phyloP scores from a whole-genome alignment of 92 coral and sea anemone genomes.

The Desmophyllum pertusum region DNA sequence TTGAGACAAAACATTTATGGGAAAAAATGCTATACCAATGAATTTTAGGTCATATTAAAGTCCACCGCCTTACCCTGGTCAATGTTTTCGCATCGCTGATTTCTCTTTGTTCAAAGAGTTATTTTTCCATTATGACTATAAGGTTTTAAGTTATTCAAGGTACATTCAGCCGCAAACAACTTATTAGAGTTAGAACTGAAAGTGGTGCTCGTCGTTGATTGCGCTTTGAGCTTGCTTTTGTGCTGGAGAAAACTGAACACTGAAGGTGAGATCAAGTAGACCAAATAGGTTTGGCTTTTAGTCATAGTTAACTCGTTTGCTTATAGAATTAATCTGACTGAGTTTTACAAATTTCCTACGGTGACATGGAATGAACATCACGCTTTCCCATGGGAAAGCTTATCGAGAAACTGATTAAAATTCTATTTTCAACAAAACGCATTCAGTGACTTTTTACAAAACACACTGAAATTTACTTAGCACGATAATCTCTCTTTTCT shows the following conservation, averaged over 20 bases:
- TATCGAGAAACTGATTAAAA: neutral
- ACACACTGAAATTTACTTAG: neutral
- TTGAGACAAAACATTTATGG: neutral
- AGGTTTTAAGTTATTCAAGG: neutral
- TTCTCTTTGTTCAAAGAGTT: neutral
- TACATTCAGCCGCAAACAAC: neutral
- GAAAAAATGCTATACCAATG: too few species aligned
- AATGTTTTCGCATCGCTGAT: neutral
- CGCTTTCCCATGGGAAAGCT: neutral
- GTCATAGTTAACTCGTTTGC: neutral
- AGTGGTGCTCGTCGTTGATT: neutral
- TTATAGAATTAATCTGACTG: neutral
- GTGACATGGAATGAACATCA: neutral
- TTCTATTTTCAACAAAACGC: neutral
- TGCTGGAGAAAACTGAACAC: neutral
- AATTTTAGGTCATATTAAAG: too few species aligned
- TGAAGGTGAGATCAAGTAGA: neutral
- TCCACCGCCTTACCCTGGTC: neutral
- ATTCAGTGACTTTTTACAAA: too few species aligned
- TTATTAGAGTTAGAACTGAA: neutral
- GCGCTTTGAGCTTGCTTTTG: neutral
- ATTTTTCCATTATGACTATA: neutral
- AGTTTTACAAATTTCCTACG: neutral
- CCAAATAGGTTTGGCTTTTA: neutral
- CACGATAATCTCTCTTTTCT: neutral